phyloP scores from a whole-genome alignment of 2,113 vertebrate species.

The Phrynosoma blainvillii region DNA sequence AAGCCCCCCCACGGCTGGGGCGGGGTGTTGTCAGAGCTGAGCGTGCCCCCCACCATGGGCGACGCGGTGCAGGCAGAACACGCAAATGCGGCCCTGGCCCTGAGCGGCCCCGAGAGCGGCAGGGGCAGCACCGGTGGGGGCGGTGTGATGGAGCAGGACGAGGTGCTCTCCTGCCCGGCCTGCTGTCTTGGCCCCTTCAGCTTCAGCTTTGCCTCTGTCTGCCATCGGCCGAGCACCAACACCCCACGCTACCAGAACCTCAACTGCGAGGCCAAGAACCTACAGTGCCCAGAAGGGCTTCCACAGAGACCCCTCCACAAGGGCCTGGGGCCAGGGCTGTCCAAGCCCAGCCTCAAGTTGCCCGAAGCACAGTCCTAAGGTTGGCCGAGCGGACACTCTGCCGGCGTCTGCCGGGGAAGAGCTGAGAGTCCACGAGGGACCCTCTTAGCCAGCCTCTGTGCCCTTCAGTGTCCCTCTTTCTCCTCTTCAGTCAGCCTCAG shows the following conservation, averaged over 20 bases:
- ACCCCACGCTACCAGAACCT: constrained; percentile 86
- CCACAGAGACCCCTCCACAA: constrained; percentile 56
- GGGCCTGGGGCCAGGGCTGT: constrained; percentile 13
- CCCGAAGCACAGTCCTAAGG: constrained; percentile 83
- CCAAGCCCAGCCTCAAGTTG: constrained; percentile 83
- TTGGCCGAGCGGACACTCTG: no score
- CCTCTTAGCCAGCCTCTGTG: not conserved
- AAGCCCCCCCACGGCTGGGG: constrained; percentile 81
- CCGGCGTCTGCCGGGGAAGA: no score
- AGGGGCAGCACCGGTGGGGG: constrained; percentile 27
- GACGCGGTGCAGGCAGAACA: constrained; percentile 64
- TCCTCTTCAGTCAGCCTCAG: not conserved
- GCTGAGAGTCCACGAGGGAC: not conserved
- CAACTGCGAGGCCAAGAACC: constrained; percentile 82
- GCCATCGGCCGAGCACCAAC: constrained; percentile 79
- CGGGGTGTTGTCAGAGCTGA: constrained; percentile 64
- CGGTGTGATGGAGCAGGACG: constrained; percentile 81
- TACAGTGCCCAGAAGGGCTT: constrained; percentile 77
- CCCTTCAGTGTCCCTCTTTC: not conserved
- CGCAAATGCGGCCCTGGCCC: fast-evolving
- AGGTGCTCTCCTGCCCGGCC: constrained; percentile 86
- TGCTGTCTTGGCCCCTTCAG: constrained; percentile 86
- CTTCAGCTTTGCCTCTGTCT: constrained; percentile 86
- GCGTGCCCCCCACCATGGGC: constrained; percentile 46
- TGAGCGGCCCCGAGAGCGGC: constrained; percentile 59